Evolutionary conservation across 2,797 vertebrate species (phyloP), one percentile per base, ranked within the genome.

Genomic region (Lagocephalus sceleratus): DNA sequence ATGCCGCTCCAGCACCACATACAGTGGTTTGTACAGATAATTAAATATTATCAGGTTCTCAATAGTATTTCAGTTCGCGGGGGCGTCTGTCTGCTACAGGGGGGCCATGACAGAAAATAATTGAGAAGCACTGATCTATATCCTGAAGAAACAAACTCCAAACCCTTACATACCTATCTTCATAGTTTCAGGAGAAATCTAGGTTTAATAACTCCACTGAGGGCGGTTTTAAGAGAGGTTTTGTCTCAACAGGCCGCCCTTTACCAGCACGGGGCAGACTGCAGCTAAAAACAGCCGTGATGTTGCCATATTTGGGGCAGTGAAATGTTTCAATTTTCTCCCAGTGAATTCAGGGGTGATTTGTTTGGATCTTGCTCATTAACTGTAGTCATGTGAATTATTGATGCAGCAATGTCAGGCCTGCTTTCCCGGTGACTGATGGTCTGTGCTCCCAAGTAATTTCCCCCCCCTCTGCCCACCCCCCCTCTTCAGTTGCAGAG

Each of bases 341-440:
- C 22, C 29, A 67, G 59, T 80, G 75, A 84, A 83, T 79, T 76
- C 76, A 65, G 68, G 55, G 70, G 68, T 78, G 75, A 82, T 86
- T 83, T 82, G 82, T 86, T 86, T 84, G 68, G 80, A 82, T 85
- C 68, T 66, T 16, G 57, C 83, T 85, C 80, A 85, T 88, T 87
- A 86, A 76, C 73, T 51, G 35, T 77, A 74, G 76, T 84, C 78
- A 71, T 85, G 78, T 86, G 81, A 88, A 87, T 87, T 86, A 87
- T 87, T 84, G 80, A 86, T 86, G 83, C 76, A 25, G 51, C 41
- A 16, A 61, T 77, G 79, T 82, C 81, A 78, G 54, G 71, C 65
- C 81, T 83, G 73, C 74, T 85, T 78, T 83, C 70, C 22, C 49
- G 21, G 21, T 84, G 79, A 85, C 63, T 69, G 78, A 87, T 85